A percentile compares a stretch with the other conserved stretches of the same genome.
These are phyloP conservation scores for Cricetomys ansorgei DNA, from an alignment of 2,113 vertebrate species.

Conservation along the genomic window DNA sequence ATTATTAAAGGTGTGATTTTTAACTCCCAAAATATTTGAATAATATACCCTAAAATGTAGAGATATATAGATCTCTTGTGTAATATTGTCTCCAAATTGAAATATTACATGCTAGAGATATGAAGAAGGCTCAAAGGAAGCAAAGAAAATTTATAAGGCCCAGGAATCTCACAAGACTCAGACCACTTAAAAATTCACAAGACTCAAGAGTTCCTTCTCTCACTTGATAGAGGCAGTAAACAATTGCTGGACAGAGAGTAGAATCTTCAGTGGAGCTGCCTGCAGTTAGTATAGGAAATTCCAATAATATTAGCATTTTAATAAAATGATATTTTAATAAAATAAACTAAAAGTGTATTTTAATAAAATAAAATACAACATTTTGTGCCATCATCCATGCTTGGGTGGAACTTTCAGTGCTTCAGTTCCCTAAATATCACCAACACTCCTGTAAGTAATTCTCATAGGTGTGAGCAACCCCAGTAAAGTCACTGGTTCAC, in stretches of 20 bases:
- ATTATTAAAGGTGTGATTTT: neutral
- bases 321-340: too few species aligned
- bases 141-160: neutral
- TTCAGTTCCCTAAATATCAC: neutral
- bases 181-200: neutral
- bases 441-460: neutral
- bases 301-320: too few species aligned
- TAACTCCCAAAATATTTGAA: neutral
- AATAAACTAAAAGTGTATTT: too few species aligned
- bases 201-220: neutral
- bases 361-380: too few species aligned
- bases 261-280: too few species aligned
- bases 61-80: neutral
- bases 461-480: neutral
- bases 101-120: neutral
- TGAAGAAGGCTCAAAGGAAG: neutral
- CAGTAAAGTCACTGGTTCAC: neutral
- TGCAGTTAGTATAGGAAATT: neutral
- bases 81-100: neutral
- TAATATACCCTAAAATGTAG: neutral
- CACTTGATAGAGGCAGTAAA: neutral
- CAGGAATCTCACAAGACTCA: neutral
- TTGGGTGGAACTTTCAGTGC: neutral
- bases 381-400: neutral
- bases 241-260: neutral